Evolutionary conservation across 1,140 invertebrate species (phyloP).

Genomic region (Caenorhabditis elegans): DNA sequence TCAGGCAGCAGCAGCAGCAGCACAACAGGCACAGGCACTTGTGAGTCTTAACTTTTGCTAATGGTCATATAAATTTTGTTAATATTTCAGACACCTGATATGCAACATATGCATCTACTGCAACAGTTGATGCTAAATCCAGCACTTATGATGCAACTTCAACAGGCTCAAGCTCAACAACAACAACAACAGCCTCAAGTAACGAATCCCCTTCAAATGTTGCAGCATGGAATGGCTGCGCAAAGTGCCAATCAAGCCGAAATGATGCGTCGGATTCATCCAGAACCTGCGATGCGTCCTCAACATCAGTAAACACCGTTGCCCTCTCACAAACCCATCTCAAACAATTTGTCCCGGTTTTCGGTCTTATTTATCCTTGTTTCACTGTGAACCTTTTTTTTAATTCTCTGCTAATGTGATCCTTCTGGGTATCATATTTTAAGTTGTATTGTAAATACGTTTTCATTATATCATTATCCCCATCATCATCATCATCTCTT

Average conservation of each 20-base stretch:
- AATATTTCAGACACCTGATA: no score
- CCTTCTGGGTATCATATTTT: neutral
- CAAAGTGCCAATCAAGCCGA: neutral
- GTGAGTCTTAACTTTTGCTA: no score
- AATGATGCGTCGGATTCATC: neutral
- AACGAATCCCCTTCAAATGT: neutral
- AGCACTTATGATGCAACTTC: neutral
- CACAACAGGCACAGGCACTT: neutral
- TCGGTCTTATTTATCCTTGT: neutral
- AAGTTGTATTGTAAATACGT: neutral
- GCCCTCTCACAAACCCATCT: neutral
- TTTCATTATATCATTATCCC: neutral
- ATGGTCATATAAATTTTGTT: no score
- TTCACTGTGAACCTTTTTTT: neutral
- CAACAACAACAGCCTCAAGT: neutral
- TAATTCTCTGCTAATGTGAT: neutral
- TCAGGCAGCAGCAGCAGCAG: neutral
- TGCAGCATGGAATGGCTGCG: neutral
- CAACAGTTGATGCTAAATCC: neutral
- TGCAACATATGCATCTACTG: neutral
- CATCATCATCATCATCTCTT: slow-evolving; percentile 14
- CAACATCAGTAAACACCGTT: neutral
- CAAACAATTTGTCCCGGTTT: neutral
- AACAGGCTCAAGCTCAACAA: neutral
- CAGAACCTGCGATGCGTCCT: neutral